Evolutionary conservation across 2,113 vertebrate genomes (phyloP).

Genomic region (Procapra przewalskii): DNA sequence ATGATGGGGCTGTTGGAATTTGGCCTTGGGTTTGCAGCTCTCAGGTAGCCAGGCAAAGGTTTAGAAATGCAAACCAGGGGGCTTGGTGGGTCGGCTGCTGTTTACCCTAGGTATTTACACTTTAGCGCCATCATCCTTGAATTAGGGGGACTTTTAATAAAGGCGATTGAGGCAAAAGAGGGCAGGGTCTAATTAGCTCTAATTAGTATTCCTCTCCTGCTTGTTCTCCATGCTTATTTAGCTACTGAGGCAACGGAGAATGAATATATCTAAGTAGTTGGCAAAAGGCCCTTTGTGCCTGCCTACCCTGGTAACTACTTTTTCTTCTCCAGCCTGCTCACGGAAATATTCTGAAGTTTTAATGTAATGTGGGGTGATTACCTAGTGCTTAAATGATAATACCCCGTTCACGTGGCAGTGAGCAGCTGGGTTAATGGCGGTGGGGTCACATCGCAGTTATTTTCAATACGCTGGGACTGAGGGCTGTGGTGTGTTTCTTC

Average conservation of each 20-base stretch:
- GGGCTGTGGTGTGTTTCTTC: neutral
- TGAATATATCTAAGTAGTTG: slow-evolving; percentile 70
- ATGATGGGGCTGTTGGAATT: neutral
- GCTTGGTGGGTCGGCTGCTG: neutral
- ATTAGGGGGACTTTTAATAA: slow-evolving; percentile 39
- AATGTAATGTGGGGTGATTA: neutral
- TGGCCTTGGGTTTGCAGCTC: neutral
- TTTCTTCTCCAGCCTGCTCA: neutral
- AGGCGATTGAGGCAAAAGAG: slow-evolving; percentile 60
- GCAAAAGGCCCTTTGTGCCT: slow-evolving; percentile 55
- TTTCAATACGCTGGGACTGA: neutral
- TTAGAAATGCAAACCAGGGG: neutral
- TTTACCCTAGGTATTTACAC: slow-evolving; percentile 49
- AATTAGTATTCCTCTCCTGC: slow-evolving; percentile 73
- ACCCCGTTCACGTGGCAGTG: neutral
- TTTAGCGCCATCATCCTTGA: slow-evolving; percentile 28
- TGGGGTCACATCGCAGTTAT: neutral
- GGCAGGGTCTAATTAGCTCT: slow-evolving; percentile 71
- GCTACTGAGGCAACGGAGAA: slow-evolving; percentile 65
- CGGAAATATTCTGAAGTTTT: neutral
- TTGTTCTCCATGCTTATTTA: slow-evolving; percentile 64
- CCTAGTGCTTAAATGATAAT: neutral
- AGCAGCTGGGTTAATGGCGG: neutral
- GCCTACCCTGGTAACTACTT: slow-evolving; percentile 37
- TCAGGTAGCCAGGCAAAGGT: neutral